phyloP scores from a whole-genome alignment of 1,140 invertebrate species.

The Arion vulgaris region DNA sequence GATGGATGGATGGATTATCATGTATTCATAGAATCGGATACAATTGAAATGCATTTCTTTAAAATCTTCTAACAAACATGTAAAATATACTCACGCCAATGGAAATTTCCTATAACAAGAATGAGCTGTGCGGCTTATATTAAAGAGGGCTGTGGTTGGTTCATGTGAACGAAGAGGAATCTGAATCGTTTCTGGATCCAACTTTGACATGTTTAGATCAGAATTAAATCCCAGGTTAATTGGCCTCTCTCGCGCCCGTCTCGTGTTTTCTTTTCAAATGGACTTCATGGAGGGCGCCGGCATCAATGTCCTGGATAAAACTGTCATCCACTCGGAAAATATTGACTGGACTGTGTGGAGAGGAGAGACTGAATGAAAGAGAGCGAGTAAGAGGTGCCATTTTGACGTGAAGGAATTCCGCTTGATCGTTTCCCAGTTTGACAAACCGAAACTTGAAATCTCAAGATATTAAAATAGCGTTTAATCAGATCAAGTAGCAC shows the following conservation, averaged over 20 bases:
- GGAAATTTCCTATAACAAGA: no score
- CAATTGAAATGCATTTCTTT: no score
- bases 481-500: neutral
- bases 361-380: neutral
- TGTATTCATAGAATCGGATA: no score
- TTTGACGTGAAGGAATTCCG: slow-evolving; percentile 4
- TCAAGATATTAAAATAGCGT: neutral
- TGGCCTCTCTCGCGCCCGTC: neutral
- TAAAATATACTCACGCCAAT: no score
- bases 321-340: slow-evolving; percentile 16
- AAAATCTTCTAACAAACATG: no score
- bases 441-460: neutral
- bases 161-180: no score
- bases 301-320: neutral
- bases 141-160: no score
- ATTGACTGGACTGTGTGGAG: neutral
- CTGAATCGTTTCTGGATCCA: neutral
- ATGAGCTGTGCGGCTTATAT: no score
- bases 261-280: slow-evolving; percentile 2
- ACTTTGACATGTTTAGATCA: slow-evolving; percentile 2
- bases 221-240: neutral
- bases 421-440: neutral
- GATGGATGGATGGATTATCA: no score
- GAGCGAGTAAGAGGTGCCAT: neutral
- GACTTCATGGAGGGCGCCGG: neutral